Conservation (phyloP, 2,113 vertebrate species). For the Campylorhamphus procurvoides region DNA sequence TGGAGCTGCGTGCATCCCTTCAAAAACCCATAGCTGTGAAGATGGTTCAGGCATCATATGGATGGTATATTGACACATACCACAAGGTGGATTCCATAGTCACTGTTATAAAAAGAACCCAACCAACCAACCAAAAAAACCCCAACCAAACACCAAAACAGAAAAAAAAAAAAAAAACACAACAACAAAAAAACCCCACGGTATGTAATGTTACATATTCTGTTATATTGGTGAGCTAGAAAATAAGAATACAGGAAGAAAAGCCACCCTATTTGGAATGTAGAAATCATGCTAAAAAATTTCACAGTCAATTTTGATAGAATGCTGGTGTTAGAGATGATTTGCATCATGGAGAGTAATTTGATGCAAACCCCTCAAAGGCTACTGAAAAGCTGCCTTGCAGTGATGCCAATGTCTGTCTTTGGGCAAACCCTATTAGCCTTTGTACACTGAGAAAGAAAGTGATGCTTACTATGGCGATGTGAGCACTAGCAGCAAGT, state of each 20-base stretch:
- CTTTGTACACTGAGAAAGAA: neutral
- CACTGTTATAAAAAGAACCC: neutral
- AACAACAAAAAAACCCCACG: neutral
- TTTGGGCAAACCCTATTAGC: neutral
- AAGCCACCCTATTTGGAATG: constrained; percentile 35
- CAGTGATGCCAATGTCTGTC: neutral
- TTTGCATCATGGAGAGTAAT: constrained; percentile 53
- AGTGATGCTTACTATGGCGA: neutral
- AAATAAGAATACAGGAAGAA: constrained; percentile 53
- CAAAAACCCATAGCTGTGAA: neutral
- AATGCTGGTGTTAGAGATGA: constrained; percentile 22
- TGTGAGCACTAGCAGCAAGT: neutral
- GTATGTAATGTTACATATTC: constrained; percentile 40
- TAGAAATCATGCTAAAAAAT: neutral
- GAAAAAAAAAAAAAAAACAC: neutral
- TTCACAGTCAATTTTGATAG: constrained; percentile 32
- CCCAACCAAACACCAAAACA: neutral
- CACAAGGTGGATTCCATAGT: constrained; percentile 9
- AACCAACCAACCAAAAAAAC: neutral
- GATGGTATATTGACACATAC: neutral
- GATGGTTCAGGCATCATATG: neutral
- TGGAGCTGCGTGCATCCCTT: neutral
- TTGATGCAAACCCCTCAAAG: constrained; percentile 19
- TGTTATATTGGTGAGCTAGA: constrained; percentile 50
- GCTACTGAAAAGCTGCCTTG: constrained; percentile 29